These are phyloP conservation scores for Drosophila persimilis DNA, from an alignment of 1,140 invertebrate species.

Conservation along the genomic window DNA sequence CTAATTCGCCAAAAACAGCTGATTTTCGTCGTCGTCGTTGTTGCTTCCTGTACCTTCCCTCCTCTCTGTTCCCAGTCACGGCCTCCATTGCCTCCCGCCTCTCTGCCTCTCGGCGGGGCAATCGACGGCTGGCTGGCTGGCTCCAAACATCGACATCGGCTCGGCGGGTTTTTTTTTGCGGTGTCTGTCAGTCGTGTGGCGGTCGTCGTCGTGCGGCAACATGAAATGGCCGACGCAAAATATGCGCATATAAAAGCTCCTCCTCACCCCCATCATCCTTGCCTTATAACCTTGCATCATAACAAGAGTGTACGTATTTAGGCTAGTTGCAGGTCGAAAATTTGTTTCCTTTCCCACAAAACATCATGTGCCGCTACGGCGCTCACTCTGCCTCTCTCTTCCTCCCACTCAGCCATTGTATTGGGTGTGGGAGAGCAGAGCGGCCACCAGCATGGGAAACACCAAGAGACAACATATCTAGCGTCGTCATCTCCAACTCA, in stretches of 20 bases:
- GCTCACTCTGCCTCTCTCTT: background rate
- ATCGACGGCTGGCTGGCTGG: constrained; percentile 45
- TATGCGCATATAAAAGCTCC: constrained; percentile 63
- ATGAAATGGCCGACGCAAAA: constrained; percentile 71
- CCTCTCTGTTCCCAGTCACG: background rate
- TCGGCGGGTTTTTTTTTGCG: constrained; percentile 36
- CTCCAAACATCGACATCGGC: constrained; percentile 29
- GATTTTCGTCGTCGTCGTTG: constrained; percentile 57
- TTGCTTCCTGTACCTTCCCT: constrained; percentile 52
- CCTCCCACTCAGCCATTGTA: constrained; percentile 2
- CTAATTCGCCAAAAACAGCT: constrained; percentile 80
- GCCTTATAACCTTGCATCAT: constrained; percentile 23
- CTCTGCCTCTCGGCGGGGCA: constrained; percentile 32
- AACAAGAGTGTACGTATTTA: constrained; percentile 6
- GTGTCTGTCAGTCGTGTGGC: constrained; percentile 68
- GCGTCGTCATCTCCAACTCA: constrained; percentile 54
- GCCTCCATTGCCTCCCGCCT: constrained; percentile 3
- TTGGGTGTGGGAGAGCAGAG: constrained; percentile 29
- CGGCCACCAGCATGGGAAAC: constrained; percentile 62
- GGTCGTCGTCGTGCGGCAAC: constrained; percentile 74
- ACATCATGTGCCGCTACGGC: constrained; percentile 14
- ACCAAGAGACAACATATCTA: constrained; percentile 51
- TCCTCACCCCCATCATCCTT: constrained; percentile 30
- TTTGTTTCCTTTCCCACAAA: constrained; percentile 11
- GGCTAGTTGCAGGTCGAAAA: constrained; percentile 1